Base-by-base conservation (phyloP, 2,888 invertebrate genomes). In the Itoplectis maculator region DNA sequence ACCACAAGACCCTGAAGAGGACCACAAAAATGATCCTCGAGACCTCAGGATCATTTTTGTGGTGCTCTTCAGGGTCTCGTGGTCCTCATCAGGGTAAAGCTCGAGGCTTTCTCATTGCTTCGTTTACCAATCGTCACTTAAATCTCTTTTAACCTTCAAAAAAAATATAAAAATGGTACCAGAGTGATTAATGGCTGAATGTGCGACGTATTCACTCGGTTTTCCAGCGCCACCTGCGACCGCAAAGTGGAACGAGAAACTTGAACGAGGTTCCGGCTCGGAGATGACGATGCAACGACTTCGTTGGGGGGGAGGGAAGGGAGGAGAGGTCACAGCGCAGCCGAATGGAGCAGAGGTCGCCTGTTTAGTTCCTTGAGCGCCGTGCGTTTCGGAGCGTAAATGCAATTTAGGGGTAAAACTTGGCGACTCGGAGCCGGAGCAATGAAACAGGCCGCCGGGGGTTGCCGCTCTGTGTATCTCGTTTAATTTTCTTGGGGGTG, bases 371-470 rank as follows among this genome's bases (percentile, higher is more conserved):
- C 18, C 63, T 68, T 61, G 51, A 23, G 51, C 13, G 54, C 74
- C n/a, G 68, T 49, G 74, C 61, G 79, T 76, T 76, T 76, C 66
- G 51, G 54, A 79, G 76, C 79, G 79, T 74, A 72, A 79, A 69
- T 61, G 63, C 70, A 82, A 82, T 79, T 82, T 56, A 66, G 70
- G 42, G 61, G 75, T 75, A 47, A 76, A 79, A 79, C 79, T 79
- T 79, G 59, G 61, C 59, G 20, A 56, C 47, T 76, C 59, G 47
- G 68, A 68, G 69, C 69, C 45, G 29, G 29, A 69, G 61, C 29
- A 74, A 63, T 49, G 74, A 61, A 51, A 63, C 74, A 69, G 61
- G 37, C 63, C 15, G 40, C 63, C 15, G 40, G 40, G 61, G 37
- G 66, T 56, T 66, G 65, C 13, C 13, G 49, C 63, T 66, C 47